Percentiles rank a stretch among this genome's conserved stretches.
Conservation (phyloP, 2,113 vertebrate species). For the Serranochromis macrocephalus region DNA sequence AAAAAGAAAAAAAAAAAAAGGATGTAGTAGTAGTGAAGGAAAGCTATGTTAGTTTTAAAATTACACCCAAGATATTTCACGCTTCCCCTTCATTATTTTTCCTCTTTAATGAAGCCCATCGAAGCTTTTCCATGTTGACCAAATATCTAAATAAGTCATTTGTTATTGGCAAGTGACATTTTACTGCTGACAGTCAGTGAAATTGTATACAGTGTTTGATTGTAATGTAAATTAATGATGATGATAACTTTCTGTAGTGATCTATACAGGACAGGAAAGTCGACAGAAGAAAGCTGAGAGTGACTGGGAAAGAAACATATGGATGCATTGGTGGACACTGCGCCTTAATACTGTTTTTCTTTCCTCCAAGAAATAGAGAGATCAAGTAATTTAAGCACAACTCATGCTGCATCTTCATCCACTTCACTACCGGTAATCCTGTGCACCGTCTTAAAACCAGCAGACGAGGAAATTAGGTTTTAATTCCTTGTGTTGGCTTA, state of each 20-base stretch:
- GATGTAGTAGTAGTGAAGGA: not conserved
- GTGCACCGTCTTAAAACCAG: not conserved
- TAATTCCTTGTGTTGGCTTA: not conserved
- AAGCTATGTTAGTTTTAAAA: not conserved
- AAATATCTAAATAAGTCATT: not conserved
- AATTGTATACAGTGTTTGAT: not conserved
- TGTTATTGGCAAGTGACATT: not conserved
- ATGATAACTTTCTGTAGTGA: not conserved
- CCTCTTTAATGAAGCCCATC: not conserved
- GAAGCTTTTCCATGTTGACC: not conserved
- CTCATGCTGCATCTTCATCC: not conserved
- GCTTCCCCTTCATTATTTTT: not conserved
- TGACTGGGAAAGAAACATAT: not conserved
- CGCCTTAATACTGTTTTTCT: not conserved
- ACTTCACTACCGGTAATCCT: slow-evolving; percentile 9
- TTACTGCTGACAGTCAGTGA: not conserved
- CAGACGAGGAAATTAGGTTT: not conserved
- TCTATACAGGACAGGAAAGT: not conserved
- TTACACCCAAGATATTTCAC: not conserved
- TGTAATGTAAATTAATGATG: not conserved
- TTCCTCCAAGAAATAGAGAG: not conserved
- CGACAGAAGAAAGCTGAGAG: not conserved
- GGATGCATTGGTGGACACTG: not conserved
- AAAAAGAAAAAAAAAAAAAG: not conserved
- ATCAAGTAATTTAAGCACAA: slow-evolving; percentile 9